phyloP scores from a whole-genome alignment of 2,888 invertebrate species.

The Troides helena region DNA sequence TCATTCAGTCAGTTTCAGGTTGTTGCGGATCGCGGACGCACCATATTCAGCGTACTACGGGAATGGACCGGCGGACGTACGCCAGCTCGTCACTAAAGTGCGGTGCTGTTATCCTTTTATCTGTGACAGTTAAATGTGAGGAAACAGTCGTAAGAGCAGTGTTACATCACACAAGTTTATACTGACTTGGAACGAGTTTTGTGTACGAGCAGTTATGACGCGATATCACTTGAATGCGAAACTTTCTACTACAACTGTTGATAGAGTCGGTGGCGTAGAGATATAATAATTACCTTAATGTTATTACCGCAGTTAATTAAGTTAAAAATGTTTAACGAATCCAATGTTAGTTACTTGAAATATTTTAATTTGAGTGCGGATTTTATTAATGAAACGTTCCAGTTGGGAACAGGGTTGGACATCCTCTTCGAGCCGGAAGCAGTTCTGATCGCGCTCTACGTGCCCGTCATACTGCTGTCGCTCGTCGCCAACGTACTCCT shows the following conservation, averaged over 20 bases:
- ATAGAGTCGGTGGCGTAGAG: no score
- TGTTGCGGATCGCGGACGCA: slow-evolving; percentile 15
- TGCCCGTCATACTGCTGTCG: slow-evolving; percentile 82
- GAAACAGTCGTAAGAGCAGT: no score
- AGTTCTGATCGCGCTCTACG: slow-evolving; percentile 82
- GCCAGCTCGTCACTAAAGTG: no score
- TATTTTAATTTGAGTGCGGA: slow-evolving; percentile 38
- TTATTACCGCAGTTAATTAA: neutral
- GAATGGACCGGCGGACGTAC: slow-evolving; percentile 1
- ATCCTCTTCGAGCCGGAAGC: slow-evolving; percentile 68
- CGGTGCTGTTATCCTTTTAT: no score
- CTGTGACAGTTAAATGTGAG: no score
- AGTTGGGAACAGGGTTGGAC: slow-evolving; percentile 57
- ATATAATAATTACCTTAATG: neutral
- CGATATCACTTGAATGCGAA: no score
- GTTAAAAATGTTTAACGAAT: slow-evolving; percentile 16
- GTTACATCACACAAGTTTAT: no score
- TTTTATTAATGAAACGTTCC: slow-evolving; percentile 46
- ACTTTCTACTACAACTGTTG: no score
- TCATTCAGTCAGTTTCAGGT: slow-evolving; percentile 24
- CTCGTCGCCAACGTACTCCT: slow-evolving; percentile 83
- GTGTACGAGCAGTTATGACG: no score
- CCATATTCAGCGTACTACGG: slow-evolving; percentile 2
- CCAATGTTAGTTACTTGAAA: slow-evolving; percentile 27
- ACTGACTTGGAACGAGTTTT: no score